phyloP scores from a whole-genome alignment of 2,888 invertebrate genomes.

The Acrobasis consociella region DNA sequence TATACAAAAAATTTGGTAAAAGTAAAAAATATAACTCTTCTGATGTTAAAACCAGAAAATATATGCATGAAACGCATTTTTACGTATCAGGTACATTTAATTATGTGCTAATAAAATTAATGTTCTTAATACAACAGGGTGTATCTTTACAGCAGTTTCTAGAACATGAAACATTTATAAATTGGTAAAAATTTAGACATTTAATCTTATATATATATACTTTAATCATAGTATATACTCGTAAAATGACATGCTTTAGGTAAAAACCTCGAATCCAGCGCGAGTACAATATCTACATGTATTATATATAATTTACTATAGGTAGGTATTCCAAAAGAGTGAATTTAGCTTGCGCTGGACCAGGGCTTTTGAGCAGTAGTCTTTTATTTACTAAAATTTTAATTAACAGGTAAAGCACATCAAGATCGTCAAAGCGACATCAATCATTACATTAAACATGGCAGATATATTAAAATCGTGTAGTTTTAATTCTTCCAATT shows the following conservation, averaged over 20 bases:
- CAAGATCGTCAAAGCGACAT: background rate
- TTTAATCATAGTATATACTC: too few species aligned
- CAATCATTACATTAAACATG: background rate
- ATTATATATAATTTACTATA: background rate
- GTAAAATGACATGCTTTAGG: too few species aligned
- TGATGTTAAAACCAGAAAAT: background rate
- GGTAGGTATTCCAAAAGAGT: background rate
- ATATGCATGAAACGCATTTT: slow-evolving; percentile 27
- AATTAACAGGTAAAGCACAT: background rate
- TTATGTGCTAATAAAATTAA: slow-evolving; percentile 39
- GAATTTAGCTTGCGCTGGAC: background rate
- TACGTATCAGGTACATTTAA: slow-evolving; percentile 50
- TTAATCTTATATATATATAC: too few species aligned
- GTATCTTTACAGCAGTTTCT: background rate
- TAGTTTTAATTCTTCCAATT: slow-evolving; percentile 31
- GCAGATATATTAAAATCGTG: background rate
- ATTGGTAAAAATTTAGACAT: too few species aligned
- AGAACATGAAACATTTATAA: background rate
- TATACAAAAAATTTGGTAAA: background rate
- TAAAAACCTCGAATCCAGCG: background rate
- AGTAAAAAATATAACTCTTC: background rate
- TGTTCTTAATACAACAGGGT: background rate
- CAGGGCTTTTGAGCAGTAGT: background rate
- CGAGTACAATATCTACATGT: background rate
- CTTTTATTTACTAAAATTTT: background rate